Conservation (phyloP, 2,113 vertebrate species). For the Hyperopisus bebe region DNA sequence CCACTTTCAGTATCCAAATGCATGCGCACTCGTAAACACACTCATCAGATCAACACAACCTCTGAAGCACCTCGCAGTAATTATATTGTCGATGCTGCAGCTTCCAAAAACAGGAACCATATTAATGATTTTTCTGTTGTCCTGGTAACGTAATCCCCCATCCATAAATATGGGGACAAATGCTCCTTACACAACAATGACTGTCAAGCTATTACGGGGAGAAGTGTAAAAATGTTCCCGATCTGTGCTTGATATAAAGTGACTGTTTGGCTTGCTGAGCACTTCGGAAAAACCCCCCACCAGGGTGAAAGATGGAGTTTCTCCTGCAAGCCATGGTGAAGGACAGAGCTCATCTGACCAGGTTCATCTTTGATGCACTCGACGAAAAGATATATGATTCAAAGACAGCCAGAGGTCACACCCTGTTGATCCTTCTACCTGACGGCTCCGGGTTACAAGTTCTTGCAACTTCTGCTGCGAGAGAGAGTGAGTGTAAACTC, state of each 20-base stretch:
- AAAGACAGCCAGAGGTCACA: conserved; percentile 46
- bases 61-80: conserved; percentile 40
- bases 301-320: conserved; percentile 46
- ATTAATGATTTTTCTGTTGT: conserved; percentile 46
- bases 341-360: conserved; percentile 58
- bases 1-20: conserved; percentile 35
- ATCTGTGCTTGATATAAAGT: background rate
- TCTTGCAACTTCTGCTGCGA: conserved; percentile 55
- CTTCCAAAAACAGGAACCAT: conserved; percentile 45
- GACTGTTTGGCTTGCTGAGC: conserved; percentile 41
- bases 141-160: conserved; percentile 42
- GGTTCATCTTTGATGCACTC: conserved; percentile 59
- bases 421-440: conserved; percentile 58
- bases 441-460: conserved; percentile 44
- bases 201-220: conserved; percentile 13
- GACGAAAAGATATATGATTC: conserved; percentile 59
- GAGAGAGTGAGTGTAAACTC: conserved; percentile 53
- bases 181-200: conserved; percentile 20
- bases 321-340: conserved; percentile 61
- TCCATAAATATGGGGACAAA: conserved; percentile 41
- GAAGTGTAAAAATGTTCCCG: conserved; percentile 9
- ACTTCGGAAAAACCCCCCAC: conserved; percentile 31
- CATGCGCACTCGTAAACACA: conserved; percentile 28
- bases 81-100: conserved; percentile 44
- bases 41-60: conserved; percentile 29